Evolutionary conservation across 2,888 invertebrate genomes (phyloP).

Genomic region (Chrysolina americana): DNA sequence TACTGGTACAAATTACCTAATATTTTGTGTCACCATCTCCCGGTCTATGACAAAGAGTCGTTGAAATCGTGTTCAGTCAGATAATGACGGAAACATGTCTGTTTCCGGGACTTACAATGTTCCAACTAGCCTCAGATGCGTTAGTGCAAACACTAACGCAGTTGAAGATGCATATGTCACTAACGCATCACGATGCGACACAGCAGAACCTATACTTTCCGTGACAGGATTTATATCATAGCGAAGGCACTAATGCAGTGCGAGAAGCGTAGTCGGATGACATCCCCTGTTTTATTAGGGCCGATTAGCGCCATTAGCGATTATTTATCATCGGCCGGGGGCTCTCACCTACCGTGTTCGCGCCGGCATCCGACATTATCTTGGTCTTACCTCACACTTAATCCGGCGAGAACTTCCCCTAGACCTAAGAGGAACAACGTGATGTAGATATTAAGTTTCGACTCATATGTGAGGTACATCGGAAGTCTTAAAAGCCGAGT

Average conservation of each 20-base stretch:
- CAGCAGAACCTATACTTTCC: no score
- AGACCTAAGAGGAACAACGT: conserved; percentile 47
- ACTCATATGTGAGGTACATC: conserved; percentile 13
- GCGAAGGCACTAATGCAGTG: conserved; percentile 17
- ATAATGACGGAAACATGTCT: no score
- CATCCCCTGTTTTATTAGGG: conserved; percentile 59
- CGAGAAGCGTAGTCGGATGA: conserved; percentile 42
- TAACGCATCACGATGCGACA: no score
- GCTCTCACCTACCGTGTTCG: conserved; percentile 52
- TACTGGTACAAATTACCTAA: no score
- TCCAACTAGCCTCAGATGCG: no score
- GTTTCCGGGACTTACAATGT: no score
- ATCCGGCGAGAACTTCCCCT: conserved; percentile 50
- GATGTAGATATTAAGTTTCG: conserved; percentile 49
- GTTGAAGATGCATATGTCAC: no score
- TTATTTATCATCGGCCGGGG: conserved; percentile 61
- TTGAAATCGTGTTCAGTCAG: no score
- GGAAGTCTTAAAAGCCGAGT: conserved; percentile 17
- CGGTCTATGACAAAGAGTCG: no score
- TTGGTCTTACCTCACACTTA: conserved; percentile 53
- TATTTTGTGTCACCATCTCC: no score
- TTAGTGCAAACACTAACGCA: no score
- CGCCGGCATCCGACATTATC: conserved; percentile 55
- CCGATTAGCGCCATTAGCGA: conserved; percentile 60
- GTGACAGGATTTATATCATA: neutral